A percentile compares a stretch with the other conserved stretches of the same genome.
phyloP scores from a whole-genome alignment of 2,888 invertebrate genomes.

The Oligia latruncula region DNA sequence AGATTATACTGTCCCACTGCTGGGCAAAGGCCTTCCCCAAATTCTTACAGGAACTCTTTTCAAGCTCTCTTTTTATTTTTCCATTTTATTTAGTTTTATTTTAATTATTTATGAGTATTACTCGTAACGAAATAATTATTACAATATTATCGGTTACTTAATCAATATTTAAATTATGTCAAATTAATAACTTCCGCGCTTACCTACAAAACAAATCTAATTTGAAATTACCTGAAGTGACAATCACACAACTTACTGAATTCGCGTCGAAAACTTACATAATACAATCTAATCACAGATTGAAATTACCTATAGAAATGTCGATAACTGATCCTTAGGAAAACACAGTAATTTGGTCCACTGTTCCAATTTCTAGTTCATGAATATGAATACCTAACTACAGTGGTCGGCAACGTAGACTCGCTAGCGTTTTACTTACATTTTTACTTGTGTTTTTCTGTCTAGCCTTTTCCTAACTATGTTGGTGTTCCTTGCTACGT shows the following conservation, averaged over 20 bases:
- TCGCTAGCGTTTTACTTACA: conserved; percentile 20
- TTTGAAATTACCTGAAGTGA: conserved; percentile 8
- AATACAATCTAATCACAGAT: conserved; percentile 73
- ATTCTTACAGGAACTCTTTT: too few relatives aligned
- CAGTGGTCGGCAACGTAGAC: conserved; percentile 14
- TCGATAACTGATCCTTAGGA: conserved; percentile 75
- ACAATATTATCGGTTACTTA: too few relatives aligned
- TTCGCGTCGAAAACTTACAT: conserved; percentile 43
- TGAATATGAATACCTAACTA: conserved; percentile 78
- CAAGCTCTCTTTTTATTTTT: too few relatives aligned
- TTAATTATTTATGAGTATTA: neutral
- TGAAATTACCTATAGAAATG: conserved; percentile 72
- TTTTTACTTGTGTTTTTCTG: conserved; percentile 28
- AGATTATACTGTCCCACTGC: too few relatives aligned
- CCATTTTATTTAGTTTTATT: neutral
- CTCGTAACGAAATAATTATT: neutral
- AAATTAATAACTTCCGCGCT: neutral
- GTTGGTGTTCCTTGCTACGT: neutral
- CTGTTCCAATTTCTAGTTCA: conserved; percentile 78
- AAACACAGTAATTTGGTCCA: conserved; percentile 75
- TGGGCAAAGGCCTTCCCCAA: too few relatives aligned
- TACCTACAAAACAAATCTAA: neutral
- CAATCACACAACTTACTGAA: conserved; percentile 40
- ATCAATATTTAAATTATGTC: neutral
- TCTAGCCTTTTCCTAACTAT: neutral